These are phyloP conservation scores for Cephus pygmeus DNA, from an alignment of 2,888 invertebrate species.

Conservation along the genomic window DNA sequence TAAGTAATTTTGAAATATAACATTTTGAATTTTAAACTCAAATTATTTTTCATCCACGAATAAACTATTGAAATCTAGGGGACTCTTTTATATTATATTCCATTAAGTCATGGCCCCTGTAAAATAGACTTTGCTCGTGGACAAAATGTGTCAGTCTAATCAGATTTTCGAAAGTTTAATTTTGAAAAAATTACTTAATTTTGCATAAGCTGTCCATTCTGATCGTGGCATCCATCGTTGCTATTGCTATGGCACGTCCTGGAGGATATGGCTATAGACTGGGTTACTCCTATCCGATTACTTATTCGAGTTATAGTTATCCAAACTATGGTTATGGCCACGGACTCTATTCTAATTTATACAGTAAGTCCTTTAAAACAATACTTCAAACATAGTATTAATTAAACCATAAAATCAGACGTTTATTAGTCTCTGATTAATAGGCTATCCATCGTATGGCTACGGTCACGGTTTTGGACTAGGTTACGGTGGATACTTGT, in stretches of 20 bases:
- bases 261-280: slow-evolving; percentile 40
- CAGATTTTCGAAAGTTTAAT: neutral
- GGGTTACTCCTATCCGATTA: slow-evolving; percentile 33
- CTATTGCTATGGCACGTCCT: slow-evolving; percentile 48
- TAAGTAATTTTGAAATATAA: neutral
- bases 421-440: neutral
- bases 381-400: neutral
- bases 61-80: neutral
- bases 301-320: slow-evolving; percentile 34
- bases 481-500: slow-evolving; percentile 19
- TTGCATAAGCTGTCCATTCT: slow-evolving; percentile 34
- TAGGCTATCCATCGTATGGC: slow-evolving; percentile 28
- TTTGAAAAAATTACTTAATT: neutral
- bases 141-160: neutral
- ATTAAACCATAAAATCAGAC: neutral
- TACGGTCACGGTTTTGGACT: slow-evolving; percentile 47
- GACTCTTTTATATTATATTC: neutral
- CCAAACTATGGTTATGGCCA: slow-evolving; percentile 38
- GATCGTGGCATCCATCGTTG: slow-evolving; percentile 43
- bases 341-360: slow-evolving; percentile 29
- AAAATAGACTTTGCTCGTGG: neutral
- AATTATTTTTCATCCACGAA: neutral
- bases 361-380: slow-evolving; percentile 14
- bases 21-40: neutral
- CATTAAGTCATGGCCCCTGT: neutral